Evolutionary conservation across 2,113 vertebrate genomes (phyloP).

Genomic region (Centropus bengalensis): DNA sequence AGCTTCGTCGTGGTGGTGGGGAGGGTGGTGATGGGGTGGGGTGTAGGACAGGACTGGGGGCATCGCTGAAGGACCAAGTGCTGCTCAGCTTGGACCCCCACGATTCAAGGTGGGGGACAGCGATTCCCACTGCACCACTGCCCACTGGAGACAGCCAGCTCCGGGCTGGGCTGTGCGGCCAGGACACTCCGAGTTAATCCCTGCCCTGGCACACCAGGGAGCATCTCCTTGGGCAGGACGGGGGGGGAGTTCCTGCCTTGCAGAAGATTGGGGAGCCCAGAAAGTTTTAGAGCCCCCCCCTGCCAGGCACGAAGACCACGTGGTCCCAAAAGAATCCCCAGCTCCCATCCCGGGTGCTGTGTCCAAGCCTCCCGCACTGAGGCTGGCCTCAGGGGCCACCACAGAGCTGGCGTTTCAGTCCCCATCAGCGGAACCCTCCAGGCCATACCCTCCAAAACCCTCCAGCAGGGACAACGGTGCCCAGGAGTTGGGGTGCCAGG

Average conservation of each 20-base stretch:
- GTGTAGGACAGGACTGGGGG: neutral
- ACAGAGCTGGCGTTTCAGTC: neutral
- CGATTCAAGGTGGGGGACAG: accelerated
- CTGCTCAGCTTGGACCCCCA: neutral
- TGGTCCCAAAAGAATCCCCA: neutral
- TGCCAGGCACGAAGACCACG: too few relatives aligned
- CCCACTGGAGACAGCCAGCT: neutral
- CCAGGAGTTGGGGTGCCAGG: neutral
- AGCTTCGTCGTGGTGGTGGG: neutral
- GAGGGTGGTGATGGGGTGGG: neutral
- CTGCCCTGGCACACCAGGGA: neutral
- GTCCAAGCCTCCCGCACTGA: neutral
- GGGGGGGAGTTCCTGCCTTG: neutral
- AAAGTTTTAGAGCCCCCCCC: neutral
- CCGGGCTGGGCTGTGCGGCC: neutral
- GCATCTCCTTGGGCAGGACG: neutral
- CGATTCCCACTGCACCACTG: accelerated
- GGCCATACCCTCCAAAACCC: neutral
- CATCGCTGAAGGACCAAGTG: neutral
- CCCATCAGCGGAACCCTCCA: neutral
- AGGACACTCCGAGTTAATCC: neutral
- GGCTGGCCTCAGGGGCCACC: neutral
- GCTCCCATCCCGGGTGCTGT: neutral
- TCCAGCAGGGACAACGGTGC: neutral
- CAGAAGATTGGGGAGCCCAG: neutral